Evolutionary conservation across 2,113 vertebrate genomes (phyloP).

Genomic region (Promerops cafer): DNA sequence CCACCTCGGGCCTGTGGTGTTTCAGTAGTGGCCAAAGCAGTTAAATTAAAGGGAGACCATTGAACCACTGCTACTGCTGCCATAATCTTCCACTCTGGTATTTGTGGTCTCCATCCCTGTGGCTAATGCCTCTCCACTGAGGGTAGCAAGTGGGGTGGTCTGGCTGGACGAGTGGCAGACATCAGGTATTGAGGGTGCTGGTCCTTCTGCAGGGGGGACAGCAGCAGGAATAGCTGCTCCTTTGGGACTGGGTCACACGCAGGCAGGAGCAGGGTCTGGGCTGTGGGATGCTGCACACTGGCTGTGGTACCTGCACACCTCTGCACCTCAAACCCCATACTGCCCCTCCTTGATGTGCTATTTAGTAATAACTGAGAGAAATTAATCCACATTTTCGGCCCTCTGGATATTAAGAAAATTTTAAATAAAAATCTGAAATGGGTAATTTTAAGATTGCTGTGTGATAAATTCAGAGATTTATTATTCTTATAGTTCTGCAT

Average conservation of each 20-base stretch:
- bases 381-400: neutral
- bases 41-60: neutral
- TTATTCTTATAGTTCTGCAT: neutral
- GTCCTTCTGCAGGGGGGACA: neutral
- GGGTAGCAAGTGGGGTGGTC: neutral
- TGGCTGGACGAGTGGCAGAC: neutral
- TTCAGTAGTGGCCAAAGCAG: neutral
- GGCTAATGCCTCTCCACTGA: fast-evolving
- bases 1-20: neutral
- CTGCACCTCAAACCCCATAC: neutral
- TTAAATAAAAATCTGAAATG: neutral
- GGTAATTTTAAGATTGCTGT: neutral
- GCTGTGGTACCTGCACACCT: neutral
- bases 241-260: neutral
- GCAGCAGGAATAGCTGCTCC: neutral
- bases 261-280: neutral
- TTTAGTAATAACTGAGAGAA: neutral
- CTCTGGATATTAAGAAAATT: neutral
- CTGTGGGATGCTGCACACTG: neutral
- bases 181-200: neutral
- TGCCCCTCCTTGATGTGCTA: neutral
- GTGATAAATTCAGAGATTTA: neutral
- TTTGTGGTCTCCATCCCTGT: neutral
- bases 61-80: neutral
- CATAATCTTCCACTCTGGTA: neutral